phyloP scores from a whole-genome alignment of 2,888 invertebrate species.

The Anoplius nigerrimus region DNA sequence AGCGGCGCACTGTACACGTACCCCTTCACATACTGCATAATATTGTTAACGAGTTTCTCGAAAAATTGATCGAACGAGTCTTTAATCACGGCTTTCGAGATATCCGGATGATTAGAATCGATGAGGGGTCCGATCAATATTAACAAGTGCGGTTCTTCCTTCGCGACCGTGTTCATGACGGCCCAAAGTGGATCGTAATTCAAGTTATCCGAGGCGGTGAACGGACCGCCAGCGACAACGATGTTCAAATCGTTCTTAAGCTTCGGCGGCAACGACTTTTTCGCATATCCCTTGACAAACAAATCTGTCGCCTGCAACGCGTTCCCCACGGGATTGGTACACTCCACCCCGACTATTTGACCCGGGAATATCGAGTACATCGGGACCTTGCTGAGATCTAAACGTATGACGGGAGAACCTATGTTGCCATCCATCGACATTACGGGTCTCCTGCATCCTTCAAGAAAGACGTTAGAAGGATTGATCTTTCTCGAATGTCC shows the following conservation, averaged over 20 bases:
- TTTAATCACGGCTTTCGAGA: constrained; percentile 79
- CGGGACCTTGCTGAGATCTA: constrained; percentile 77
- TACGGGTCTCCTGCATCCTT: constrained; percentile 48
- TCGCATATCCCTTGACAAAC: constrained; percentile 77
- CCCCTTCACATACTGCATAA: constrained; percentile 81
- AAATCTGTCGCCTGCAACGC: constrained; percentile 82
- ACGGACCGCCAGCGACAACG: constrained; percentile 89
- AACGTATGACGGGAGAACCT: constrained; percentile 67
- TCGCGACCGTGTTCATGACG: constrained; percentile 81
- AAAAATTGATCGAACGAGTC: constrained; percentile 86
- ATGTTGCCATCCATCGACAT: constrained; percentile 79
- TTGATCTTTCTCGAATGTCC: constrained; percentile 26
- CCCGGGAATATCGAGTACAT: constrained; percentile 87
- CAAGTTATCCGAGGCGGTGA: constrained; percentile 85
- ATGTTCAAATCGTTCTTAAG: constrained; percentile 76
- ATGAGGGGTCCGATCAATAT: constrained; percentile 92
- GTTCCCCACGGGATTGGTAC: constrained; percentile 83
- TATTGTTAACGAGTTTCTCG: constrained; percentile 81
- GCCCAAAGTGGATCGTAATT: constrained; percentile 89
- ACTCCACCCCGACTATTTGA: constrained; percentile 86
- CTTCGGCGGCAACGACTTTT: constrained; percentile 73
- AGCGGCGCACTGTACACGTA: constrained; percentile 65
- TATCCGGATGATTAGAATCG: constrained; percentile 81
- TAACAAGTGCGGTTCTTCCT: constrained; percentile 85
- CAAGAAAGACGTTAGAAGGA: constrained; percentile 44